Evolutionary conservation across 2,113 vertebrate genomes (phyloP).

Genomic region (Lethenteron reissneri): DNA sequence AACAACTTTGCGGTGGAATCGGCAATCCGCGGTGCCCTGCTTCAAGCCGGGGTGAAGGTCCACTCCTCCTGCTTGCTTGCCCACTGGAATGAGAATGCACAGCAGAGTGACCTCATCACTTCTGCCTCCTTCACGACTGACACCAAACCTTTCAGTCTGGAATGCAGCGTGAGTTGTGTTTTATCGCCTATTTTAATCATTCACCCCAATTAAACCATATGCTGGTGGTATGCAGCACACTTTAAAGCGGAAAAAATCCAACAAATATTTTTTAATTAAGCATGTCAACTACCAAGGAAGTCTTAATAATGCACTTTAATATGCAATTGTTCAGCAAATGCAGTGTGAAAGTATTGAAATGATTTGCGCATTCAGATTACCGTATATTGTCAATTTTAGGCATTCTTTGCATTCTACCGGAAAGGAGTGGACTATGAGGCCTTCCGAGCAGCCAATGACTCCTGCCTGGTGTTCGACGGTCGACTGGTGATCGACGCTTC

Average conservation of each 20-base stretch:
- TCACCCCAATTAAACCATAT: too few species aligned
- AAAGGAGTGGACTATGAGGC: slow-evolving; percentile 39
- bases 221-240: too few species aligned
- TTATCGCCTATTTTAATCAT: too few species aligned
- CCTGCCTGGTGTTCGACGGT: slow-evolving; percentile 51
- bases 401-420: slow-evolving; percentile 46
- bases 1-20: slow-evolving; percentile 20
- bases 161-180: slow-evolving; percentile 38
- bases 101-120: slow-evolving; percentile 23
- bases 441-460: slow-evolving; percentile 39
- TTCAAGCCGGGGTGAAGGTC: slow-evolving; percentile 19
- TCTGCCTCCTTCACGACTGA: slow-evolving; percentile 33
- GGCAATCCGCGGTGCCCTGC: slow-evolving; percentile 18
- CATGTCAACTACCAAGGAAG: too few species aligned
- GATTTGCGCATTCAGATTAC: too few species aligned
- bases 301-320: too few species aligned
- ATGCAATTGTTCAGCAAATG: too few species aligned
- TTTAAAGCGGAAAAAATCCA: too few species aligned
- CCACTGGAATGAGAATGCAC: slow-evolving; percentile 27
- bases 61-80: slow-evolving; percentile 29
- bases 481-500: slow-evolving; percentile 40
- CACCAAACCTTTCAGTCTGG: slow-evolving; percentile 22
- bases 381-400: slow-evolving; percentile 21
- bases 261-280: too few species aligned
- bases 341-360: too few species aligned